Percentiles rank a stretch among this genome's conserved stretches.
Evolutionary conservation across 2,797 vertebrate species (phyloP).

Genomic region (Ciconia nigra): DNA sequence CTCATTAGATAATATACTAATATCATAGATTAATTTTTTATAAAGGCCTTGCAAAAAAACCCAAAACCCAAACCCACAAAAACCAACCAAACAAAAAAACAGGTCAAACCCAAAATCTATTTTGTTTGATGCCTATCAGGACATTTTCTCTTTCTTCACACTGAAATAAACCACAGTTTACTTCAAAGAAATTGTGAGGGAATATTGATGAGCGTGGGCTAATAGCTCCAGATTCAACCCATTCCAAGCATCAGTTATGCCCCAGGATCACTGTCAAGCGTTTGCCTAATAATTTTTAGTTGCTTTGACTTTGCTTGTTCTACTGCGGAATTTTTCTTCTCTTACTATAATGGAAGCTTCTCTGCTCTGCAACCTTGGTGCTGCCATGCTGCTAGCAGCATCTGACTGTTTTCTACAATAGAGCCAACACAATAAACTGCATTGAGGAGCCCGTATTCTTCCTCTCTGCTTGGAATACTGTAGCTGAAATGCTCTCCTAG

Average conservation of each 20-base stretch:
- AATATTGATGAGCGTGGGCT: background rate
- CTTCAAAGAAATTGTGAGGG: background rate
- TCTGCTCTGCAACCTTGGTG: background rate
- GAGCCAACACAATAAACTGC: background rate
- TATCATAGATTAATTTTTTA: background rate
- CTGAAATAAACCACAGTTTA: background rate
- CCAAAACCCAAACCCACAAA: background rate
- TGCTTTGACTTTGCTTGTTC: background rate
- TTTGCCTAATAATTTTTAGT: background rate
- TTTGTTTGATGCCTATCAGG: background rate
- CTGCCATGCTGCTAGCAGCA: background rate
- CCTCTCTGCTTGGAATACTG: background rate
- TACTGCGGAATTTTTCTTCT: background rate
- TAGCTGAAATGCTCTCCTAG: background rate
- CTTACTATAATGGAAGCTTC: background rate
- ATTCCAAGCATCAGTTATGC: background rate
- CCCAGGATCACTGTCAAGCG: background rate
- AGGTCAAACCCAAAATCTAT: background rate
- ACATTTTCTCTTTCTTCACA: background rate
- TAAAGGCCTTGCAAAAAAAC: background rate
- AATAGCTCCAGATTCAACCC: background rate
- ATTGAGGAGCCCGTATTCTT: background rate
- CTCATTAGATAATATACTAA: background rate
- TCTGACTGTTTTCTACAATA: background rate
- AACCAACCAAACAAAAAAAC: fast-evolving